phyloP scores from a whole-genome alignment of 2,797 vertebrate genomes.

The Podarcis lilfordi region DNA sequence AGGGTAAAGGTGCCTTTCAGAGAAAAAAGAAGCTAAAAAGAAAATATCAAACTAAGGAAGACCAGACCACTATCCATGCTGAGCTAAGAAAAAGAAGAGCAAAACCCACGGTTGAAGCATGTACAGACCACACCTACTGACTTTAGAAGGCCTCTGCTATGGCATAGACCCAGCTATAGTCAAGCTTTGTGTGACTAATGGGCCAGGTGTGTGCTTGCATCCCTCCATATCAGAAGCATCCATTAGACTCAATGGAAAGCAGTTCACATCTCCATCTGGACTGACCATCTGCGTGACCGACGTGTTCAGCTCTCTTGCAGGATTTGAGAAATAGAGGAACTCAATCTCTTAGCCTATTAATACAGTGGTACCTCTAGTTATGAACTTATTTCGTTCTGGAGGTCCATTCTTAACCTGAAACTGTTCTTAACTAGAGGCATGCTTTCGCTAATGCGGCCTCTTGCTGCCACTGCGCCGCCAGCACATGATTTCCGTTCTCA shows the following conservation, averaged over 20 bases:
- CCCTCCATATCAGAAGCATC: not conserved
- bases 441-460: too few relatives aligned
- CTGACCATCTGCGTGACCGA: not conserved
- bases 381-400: too few relatives aligned
- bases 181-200: not conserved
- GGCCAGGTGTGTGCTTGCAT: not conserved
- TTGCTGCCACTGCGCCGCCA: too few relatives aligned
- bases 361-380: too few relatives aligned
- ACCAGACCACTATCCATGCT: not conserved
- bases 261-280: not conserved
- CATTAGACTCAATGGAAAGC: not conserved
- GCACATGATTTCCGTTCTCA: too few relatives aligned
- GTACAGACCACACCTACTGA: not conserved
- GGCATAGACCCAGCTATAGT: too few relatives aligned
- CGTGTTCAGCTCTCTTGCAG: not conserved
- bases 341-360: not conserved
- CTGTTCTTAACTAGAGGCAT: too few relatives aligned
- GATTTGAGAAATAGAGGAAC: not conserved
- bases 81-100: not conserved
- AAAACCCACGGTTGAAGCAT: not conserved
- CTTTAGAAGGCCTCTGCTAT: not conserved
- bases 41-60: constrained; percentile 20
- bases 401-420: too few relatives aligned
- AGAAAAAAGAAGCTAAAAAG: constrained; percentile 26
- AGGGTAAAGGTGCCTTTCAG: constrained; percentile 8